These are phyloP conservation scores for Pseudorhiza aurosa DNA, from an alignment of 30 jellyfish, hydroid and myxozoan species.

Conservation along the genomic window DNA sequence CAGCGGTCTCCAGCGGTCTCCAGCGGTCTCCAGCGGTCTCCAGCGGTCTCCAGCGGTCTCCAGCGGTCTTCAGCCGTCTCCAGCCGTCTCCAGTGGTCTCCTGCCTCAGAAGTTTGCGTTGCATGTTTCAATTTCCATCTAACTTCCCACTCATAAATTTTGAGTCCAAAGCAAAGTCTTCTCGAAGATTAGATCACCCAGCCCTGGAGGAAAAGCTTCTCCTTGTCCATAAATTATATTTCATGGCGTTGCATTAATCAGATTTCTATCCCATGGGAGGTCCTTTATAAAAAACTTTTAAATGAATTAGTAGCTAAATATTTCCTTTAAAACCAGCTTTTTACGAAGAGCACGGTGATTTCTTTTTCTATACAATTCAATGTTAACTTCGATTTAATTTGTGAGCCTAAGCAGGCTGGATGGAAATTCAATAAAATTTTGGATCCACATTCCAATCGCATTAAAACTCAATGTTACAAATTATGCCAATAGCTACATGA, in stretches of 20 bases:
- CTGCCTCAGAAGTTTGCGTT: too few relatives aligned
- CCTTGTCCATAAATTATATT: background rate
- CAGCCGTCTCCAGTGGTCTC: too few relatives aligned
- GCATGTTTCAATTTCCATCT: too few relatives aligned
- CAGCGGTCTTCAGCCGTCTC: too few relatives aligned
- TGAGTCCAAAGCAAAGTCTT: too few relatives aligned
- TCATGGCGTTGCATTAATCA: background rate
- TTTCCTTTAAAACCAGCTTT: background rate
- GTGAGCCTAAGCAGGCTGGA: background rate
- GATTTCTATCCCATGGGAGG: background rate
- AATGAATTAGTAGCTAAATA: background rate
- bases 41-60: too few relatives aligned
- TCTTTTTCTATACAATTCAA: background rate
- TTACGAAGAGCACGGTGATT: background rate
- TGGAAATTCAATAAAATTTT: background rate
- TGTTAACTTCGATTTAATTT: background rate
- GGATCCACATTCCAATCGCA: background rate
- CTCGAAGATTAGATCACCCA: too few relatives aligned
- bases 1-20: too few relatives aligned
- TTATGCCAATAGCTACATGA: background rate
- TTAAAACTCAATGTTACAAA: background rate
- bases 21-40: too few relatives aligned
- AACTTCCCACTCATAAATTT: too few relatives aligned
- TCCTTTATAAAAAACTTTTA: background rate
- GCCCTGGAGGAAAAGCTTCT: background rate